Percentiles rank a stretch among this genome's conserved stretches.
Evolutionary conservation across 2,113 vertebrate genomes (phyloP).

Genomic region (Gopherus flavomarginatus): DNA sequence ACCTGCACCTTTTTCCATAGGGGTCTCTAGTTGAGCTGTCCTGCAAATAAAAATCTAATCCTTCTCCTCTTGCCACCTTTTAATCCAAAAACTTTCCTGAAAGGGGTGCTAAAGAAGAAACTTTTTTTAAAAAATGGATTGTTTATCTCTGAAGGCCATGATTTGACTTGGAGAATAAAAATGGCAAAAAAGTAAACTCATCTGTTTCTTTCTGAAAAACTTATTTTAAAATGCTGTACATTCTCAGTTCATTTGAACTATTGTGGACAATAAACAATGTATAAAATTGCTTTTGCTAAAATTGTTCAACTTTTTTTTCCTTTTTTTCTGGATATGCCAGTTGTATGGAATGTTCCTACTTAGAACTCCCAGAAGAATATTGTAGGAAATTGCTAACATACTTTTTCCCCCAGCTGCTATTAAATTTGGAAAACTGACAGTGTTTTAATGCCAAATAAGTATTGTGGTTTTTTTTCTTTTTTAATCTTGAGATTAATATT

Average conservation of each 20-base stretch:
- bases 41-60: background rate
- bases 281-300: conserved; percentile 30
- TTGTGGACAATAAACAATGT: background rate
- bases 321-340: conserved; percentile 5
- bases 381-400: conserved; percentile 28
- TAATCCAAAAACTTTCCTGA: background rate
- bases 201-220: background rate
- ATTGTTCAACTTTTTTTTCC: background rate
- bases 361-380: background rate
- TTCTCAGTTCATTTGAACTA: background rate
- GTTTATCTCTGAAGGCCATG: background rate
- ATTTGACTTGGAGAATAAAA: background rate
- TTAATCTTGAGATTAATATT: background rate
- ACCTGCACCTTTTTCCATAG: background rate
- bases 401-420: conserved; percentile 25
- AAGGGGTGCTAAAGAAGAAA: background rate
- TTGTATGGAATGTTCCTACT: conserved; percentile 14
- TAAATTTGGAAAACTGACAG: conserved; percentile 17
- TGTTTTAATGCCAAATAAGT: background rate
- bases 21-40: background rate
- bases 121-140: rapidly evolving
- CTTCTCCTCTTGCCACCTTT: background rate
- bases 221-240: background rate
- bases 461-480: background rate
- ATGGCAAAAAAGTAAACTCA: background rate